phyloP scores from a whole-genome alignment of 2,888 invertebrate species.

The Adineta ricciae region DNA sequence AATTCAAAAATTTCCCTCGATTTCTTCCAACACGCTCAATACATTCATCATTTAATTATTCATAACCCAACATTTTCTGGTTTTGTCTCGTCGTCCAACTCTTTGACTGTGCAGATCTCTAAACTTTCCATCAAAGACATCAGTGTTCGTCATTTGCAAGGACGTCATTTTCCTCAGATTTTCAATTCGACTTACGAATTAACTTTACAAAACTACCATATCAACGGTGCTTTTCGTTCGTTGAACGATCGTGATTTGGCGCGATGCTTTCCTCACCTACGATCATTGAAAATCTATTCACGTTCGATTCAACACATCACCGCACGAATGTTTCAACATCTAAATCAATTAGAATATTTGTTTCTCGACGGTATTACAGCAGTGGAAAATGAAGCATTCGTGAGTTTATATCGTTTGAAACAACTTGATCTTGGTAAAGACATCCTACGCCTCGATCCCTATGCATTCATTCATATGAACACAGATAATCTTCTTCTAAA shows the following conservation, averaged over 20 bases:
- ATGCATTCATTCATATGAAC: not conserved
- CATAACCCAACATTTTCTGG: not conserved
- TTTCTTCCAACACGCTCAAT: not conserved
- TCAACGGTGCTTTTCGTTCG: not conserved
- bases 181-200: not conserved
- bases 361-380: not conserved
- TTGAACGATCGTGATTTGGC: not conserved
- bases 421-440: conserved; percentile 20
- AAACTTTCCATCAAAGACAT: conserved; percentile 5
- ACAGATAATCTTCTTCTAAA: not conserved
- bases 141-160: not conserved
- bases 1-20: not conserved
- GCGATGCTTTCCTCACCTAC: not conserved
- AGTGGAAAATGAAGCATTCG: conserved; percentile 18
- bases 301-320: not conserved
- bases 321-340: not conserved
- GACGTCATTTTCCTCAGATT: not conserved
- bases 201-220: not conserved
- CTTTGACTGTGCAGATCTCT: not conserved
- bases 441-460: not conserved
- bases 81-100: not conserved
- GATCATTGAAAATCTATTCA: not conserved
- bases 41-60: conserved; percentile 3
- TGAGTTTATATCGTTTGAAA: conserved; percentile 1
- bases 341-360: not conserved